These are phyloP conservation scores for Choloepus hoffmanni DNA, from an alignment of 2,113 vertebrate species.

Conservation along the genomic window DNA sequence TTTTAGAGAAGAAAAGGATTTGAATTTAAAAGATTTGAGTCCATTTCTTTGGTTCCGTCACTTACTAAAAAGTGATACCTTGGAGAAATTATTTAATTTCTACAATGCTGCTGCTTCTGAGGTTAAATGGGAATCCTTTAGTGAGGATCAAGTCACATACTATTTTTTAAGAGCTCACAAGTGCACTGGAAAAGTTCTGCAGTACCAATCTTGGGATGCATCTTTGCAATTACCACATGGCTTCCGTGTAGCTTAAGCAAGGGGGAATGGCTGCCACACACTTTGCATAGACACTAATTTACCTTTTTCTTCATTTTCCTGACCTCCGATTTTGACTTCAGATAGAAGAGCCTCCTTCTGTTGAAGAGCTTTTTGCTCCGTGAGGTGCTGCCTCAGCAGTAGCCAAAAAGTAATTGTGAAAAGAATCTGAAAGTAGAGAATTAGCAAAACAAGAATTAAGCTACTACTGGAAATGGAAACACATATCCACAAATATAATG, in stretches of 20 bases:
- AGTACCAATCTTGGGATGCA: neutral
- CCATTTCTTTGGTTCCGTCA: neutral
- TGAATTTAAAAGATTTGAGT: neutral
- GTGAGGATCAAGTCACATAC: neutral
- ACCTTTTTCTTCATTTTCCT: constrained; percentile 92
- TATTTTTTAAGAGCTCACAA: neutral
- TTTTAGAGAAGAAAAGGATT: neutral
- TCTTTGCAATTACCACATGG: rapidly evolving
- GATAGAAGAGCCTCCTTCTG: constrained; percentile 90
- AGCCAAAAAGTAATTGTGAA: constrained; percentile 98
- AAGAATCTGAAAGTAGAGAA: constrained; percentile 90
- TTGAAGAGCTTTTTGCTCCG: constrained; percentile 91
- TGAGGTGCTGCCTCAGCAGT: constrained; percentile 96
- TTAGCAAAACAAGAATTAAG: constrained; percentile 58
- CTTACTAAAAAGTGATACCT: neutral
- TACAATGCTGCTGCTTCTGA: neutral
- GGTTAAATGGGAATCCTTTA: neutral
- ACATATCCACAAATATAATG: neutral
- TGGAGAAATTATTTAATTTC: neutral
- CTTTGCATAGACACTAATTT: constrained; percentile 54
- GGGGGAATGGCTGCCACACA: neutral
- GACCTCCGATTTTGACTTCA: constrained; percentile 92
- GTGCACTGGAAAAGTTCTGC: rapidly evolving
- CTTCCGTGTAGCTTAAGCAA: neutral
- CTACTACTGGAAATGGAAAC: neutral